These are phyloP conservation scores for Cremastinae sp. DNA, from an alignment of 2,888 invertebrate genomes.

Conservation along the genomic window DNA sequence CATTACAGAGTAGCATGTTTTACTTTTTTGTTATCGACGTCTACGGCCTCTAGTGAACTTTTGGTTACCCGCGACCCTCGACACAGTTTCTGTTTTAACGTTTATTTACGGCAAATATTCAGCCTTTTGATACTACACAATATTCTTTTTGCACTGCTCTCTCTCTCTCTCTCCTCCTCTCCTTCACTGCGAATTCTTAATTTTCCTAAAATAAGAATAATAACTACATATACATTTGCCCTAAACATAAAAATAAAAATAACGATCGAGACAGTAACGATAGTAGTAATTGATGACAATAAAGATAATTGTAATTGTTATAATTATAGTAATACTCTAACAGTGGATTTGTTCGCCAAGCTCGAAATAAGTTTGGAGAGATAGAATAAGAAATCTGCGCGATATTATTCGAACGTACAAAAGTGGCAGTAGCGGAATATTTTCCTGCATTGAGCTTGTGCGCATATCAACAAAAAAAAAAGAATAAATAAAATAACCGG, in stretches of 20 bases:
- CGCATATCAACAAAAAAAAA: constrained; percentile 41
- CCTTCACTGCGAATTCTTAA: constrained; percentile 26
- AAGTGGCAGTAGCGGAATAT: constrained; percentile 52
- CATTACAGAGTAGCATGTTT: constrained; percentile 54
- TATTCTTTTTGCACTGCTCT: constrained; percentile 38
- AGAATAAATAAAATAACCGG: background rate
- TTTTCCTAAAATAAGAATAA: constrained; percentile 15
- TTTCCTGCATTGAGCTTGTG: constrained; percentile 49
- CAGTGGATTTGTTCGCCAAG: constrained; percentile 44
- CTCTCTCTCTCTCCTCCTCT: constrained; percentile 31
- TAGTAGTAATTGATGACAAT: constrained; percentile 28
- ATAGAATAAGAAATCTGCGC: constrained; percentile 41
- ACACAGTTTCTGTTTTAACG: constrained; percentile 30
- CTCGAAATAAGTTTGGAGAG: constrained; percentile 9
- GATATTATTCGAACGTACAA: constrained; percentile 48
- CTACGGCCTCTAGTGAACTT: constrained; percentile 47
- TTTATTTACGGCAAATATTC: constrained; percentile 37
- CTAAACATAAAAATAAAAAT: too few species aligned
- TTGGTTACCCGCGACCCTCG: constrained; percentile 33
- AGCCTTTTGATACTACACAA: constrained; percentile 34
- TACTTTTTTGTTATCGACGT: constrained; percentile 39
- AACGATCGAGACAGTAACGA: too few species aligned
- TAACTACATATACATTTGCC: too few species aligned
- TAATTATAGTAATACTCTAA: constrained; percentile 60
- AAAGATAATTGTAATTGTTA: constrained; percentile 47